Percentiles rank a stretch among this genome's conserved stretches.
These are phyloP conservation scores for Acanthosoma haemorrhoidale DNA, from an alignment of 2,888 invertebrate species.

Conservation along the genomic window DNA sequence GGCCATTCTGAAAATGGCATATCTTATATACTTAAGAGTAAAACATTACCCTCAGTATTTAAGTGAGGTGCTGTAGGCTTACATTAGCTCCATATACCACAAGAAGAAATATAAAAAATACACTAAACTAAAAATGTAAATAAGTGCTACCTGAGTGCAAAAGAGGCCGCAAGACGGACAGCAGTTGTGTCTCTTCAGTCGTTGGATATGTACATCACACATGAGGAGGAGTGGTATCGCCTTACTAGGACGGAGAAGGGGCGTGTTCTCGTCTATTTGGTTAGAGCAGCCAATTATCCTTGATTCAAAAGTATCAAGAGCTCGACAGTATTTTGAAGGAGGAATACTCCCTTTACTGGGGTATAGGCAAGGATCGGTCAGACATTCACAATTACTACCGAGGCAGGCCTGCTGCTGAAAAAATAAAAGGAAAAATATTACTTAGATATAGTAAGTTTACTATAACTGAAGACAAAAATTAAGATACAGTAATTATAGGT, in stretches of 20 bases:
- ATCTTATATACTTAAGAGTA: no score
- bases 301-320: constrained; percentile 68
- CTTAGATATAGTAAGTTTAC: no score
- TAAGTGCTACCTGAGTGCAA: constrained; percentile 75
- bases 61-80: no score
- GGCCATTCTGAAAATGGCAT: no score
- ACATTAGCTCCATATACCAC: no score
- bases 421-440: no score
- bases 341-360: constrained; percentile 48
- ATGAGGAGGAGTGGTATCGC: constrained; percentile 61
- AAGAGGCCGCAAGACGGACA: constrained; percentile 86
- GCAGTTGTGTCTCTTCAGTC: constrained; percentile 75
- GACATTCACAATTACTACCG: constrained; percentile 51
- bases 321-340: constrained; percentile 54
- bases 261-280: constrained; percentile 55
- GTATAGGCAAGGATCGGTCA: constrained; percentile 51
- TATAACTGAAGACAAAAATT: no score
- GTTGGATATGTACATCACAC: constrained; percentile 71
- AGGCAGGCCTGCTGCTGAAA: constrained; percentile 44
- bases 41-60: no score
- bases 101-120: no score
- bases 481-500: no score
- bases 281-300: constrained; percentile 77
- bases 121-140: no score
- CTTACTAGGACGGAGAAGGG: constrained; percentile 63